Conservation (phyloP, 2,797 vertebrate genomes). For the Phaenicophaeus curvirostris region DNA sequence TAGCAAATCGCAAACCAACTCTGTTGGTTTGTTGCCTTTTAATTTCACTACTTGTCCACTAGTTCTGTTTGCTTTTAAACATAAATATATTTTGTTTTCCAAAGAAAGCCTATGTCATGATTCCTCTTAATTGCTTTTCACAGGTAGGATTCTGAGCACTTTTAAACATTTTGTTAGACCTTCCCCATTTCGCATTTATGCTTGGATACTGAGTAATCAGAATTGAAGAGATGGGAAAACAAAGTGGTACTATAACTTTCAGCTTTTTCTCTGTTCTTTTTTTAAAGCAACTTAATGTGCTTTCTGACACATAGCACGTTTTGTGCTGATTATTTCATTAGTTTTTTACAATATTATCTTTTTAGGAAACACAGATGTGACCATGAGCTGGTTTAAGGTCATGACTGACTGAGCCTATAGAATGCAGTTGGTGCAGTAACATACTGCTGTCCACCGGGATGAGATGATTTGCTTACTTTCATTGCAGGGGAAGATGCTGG, state of each 20-base stretch:
- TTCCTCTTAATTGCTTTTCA: not conserved
- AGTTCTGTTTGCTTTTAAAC: fast-evolving
- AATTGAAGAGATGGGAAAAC: not conserved
- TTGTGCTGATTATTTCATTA: not conserved
- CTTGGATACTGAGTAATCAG: not conserved
- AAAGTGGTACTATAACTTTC: no score
- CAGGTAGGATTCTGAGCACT: not conserved
- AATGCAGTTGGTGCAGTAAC: not conserved
- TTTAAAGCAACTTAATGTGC: not conserved
- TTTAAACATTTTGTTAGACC: not conserved
- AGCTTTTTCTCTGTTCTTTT: not conserved
- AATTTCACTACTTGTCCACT: not conserved
- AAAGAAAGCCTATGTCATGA: not conserved
- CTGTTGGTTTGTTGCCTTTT: not conserved
- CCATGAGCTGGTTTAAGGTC: not conserved
- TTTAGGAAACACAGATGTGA: not conserved
- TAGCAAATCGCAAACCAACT: not conserved
- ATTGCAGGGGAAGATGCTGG: not conserved
- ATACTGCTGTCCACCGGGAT: not conserved
- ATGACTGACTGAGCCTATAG: not conserved
- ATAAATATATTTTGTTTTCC: not conserved
- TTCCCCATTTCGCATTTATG: not conserved
- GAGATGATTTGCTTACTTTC: not conserved
- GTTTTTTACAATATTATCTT: not conserved
- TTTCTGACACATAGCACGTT: not conserved